Conservation (phyloP, 64 coral and sea anemone species). For the Montipora cactus region DNA sequence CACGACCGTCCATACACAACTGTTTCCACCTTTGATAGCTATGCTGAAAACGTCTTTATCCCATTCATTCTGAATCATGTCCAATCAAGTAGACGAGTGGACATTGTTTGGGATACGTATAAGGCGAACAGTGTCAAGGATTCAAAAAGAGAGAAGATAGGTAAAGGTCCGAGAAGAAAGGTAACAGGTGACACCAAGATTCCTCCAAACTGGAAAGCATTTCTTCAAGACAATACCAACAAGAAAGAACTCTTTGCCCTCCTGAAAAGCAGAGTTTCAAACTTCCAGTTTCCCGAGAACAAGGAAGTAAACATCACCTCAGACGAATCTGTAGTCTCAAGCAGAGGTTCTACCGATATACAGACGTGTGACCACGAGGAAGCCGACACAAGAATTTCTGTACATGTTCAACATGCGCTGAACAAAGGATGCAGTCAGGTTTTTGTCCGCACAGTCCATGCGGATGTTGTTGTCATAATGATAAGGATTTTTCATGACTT, state of each 20-base stretch:
- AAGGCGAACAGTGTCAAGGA: conserved; percentile 13
- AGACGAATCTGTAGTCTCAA: conserved; percentile 35
- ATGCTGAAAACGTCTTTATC: too few relatives aligned
- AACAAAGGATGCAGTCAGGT: conserved; percentile 2
- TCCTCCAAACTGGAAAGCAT: conserved; percentile 42
- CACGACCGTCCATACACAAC: too few relatives aligned
- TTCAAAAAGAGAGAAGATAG: background rate
- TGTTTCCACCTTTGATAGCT: too few relatives aligned
- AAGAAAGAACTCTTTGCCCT: conserved; percentile 68
- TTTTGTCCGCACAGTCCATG: background rate
- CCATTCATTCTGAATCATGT: too few relatives aligned
- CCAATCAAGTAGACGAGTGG: too few relatives aligned
- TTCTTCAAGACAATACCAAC: background rate
- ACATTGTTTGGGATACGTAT: conserved; percentile 31
- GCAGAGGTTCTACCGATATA: conserved; percentile 11
- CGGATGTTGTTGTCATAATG: conserved; percentile 24
- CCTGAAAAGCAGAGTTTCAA: conserved; percentile 28
- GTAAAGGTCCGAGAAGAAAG: conserved; percentile 53
- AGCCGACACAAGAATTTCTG: background rate
- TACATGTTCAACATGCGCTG: conserved; percentile 1
- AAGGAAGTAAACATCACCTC: conserved; percentile 20
- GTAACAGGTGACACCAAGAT: conserved; percentile 33
- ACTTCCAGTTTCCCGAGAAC: background rate
- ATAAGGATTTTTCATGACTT: conserved; percentile 29
- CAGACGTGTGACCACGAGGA: background rate